phyloP scores from a whole-genome alignment of 2,888 invertebrate species.

The Copidosoma aretas region DNA sequence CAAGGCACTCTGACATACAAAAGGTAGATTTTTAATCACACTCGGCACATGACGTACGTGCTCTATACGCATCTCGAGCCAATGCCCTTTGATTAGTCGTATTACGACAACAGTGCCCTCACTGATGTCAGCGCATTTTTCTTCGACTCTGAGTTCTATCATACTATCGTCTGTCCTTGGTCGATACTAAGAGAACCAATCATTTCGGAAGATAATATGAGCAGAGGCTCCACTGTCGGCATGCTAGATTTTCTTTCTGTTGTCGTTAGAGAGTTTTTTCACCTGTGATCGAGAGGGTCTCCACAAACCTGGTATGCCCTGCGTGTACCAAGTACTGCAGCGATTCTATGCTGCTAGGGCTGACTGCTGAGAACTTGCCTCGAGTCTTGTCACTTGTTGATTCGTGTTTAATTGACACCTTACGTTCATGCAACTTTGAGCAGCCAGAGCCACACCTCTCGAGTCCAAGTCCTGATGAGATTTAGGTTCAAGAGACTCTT shows the following conservation, averaged over 20 bases:
- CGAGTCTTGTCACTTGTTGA: not conserved
- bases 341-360: not conserved
- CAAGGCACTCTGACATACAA: too few species aligned
- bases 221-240: conserved; percentile 41
- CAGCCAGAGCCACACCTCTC: conserved; percentile 26
- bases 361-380: not conserved
- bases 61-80: not conserved
- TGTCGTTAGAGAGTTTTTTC: conserved; percentile 21
- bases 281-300: too few species aligned
- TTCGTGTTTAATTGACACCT: not conserved
- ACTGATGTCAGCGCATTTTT: not conserved
- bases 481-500: not conserved
- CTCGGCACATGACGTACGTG: not conserved
- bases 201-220: conserved; percentile 40
- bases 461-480: not conserved
- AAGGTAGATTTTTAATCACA: not conserved
- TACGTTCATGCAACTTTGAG: not conserved
- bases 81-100: not conserved
- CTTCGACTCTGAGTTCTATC: conserved; percentile 35
- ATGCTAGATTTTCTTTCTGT: conserved; percentile 38
- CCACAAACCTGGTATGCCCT: too few species aligned
- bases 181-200: conserved; percentile 41
- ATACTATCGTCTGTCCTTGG: conserved; percentile 10
- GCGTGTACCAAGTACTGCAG: too few species aligned
- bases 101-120: not conserved